These are phyloP conservation scores for Synanthedon vespiformis DNA, from an alignment of 2,888 invertebrate genomes.

Conservation along the genomic window DNA sequence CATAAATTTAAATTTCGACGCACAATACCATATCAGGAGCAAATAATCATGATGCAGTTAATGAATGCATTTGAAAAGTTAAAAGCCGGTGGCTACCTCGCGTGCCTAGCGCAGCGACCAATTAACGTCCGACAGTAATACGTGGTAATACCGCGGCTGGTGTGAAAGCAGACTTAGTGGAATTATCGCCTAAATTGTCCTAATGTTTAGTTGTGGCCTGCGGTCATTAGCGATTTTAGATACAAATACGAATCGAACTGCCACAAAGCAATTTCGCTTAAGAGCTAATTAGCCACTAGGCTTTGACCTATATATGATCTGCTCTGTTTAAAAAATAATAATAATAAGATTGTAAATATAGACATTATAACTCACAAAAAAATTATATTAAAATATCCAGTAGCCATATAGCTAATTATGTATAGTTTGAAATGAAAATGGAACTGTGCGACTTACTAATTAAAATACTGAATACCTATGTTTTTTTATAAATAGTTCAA, in stretches of 20 bases:
- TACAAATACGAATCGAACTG: constrained; percentile 6
- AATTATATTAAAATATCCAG: too few species aligned
- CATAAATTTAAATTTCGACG: too few species aligned
- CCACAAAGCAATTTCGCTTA: not conserved
- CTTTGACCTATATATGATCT: too few species aligned
- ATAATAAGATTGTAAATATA: too few species aligned
- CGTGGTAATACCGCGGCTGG: constrained; percentile 24
- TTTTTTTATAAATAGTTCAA: too few species aligned
- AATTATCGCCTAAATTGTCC: constrained; percentile 63
- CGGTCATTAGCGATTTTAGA: constrained; percentile 37
- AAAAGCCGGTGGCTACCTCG: constrained; percentile 45
- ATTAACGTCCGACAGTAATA: constrained; percentile 48
- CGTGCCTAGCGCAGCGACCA: constrained; percentile 25
- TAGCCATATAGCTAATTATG: too few species aligned
- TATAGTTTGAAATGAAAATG: too few species aligned
- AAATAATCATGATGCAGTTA: constrained; percentile 49
- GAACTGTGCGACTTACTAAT: too few species aligned
- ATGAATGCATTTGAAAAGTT: constrained; percentile 66
- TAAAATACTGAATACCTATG: too few species aligned
- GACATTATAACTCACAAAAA: too few species aligned
- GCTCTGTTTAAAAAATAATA: too few species aligned
- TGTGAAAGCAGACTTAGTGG: constrained; percentile 59
- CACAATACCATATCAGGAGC: constrained; percentile 6
- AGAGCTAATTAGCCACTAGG: not conserved
- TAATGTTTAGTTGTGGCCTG: constrained; percentile 58